phyloP scores from a whole-genome alignment of 2,888 invertebrate genomes.

The Leptodirus hochenwartii region DNA sequence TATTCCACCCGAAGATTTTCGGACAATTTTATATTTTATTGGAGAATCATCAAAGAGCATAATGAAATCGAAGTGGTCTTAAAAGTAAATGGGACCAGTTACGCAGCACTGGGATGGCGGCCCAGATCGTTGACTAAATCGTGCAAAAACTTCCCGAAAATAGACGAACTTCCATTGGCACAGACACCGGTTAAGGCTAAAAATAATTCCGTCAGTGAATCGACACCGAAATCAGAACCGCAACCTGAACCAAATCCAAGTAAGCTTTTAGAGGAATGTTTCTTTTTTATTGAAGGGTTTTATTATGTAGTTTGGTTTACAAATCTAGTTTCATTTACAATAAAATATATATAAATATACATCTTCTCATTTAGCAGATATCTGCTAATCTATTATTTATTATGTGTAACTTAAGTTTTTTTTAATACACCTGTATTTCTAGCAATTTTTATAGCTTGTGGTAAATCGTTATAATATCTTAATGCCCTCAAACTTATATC shows the following conservation, averaged over 20 bases:
- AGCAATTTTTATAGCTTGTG: too few species aligned
- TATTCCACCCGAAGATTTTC: conserved; percentile 56
- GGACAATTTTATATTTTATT: conserved; percentile 60
- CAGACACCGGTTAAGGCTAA: conserved; percentile 19
- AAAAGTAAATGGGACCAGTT: conserved; percentile 75
- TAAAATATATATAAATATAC: background rate
- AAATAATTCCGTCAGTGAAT: conserved; percentile 18
- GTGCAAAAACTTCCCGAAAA: conserved; percentile 65
- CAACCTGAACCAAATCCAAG: conserved; percentile 19
- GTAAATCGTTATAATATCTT: too few species aligned
- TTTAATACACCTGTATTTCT: too few species aligned
- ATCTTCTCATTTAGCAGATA: too few species aligned
- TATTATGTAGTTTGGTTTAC: conserved; percentile 26
- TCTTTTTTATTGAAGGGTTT: conserved; percentile 58
- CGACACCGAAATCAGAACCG: conserved; percentile 20
- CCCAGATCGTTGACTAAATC: conserved; percentile 53
- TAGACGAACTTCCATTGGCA: conserved; percentile 24
- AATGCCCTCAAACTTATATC: too few species aligned
- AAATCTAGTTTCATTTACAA: background rate
- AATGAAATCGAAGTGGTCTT: conserved; percentile 79
- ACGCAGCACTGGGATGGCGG: conserved; percentile 85
- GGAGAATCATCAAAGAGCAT: conserved; percentile 65
- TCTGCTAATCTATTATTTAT: too few species aligned
- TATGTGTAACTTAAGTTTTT: too few species aligned
- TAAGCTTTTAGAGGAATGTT: conserved; percentile 39